Base-by-base conservation (phyloP, 2,888 invertebrate genomes). In the Trissonchulus sp. region DNA sequence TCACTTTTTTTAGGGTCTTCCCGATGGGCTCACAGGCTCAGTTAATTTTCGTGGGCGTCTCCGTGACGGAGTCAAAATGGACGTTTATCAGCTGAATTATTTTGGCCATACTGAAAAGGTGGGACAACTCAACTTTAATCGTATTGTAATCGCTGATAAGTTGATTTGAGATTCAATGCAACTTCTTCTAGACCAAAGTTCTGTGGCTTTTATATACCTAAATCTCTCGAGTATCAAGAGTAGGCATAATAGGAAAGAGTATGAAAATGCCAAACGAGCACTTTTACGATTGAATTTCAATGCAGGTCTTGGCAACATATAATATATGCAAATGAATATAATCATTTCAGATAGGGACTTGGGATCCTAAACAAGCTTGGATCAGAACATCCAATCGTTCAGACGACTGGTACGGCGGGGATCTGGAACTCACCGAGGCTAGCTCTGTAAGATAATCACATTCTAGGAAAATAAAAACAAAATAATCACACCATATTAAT, bases 281-380 rank as follows among this genome's bases (percentile, higher is more conserved):
- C n/a, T n/a, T n/a, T n/a, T n/a, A n/a, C n/a, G n/a, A n/a, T n/a
- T n/a, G n/a, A n/a, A n/a, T n/a, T n/a, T n/a, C n/a, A n/a, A n/a
- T 15, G 65, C 31, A 18, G n/a, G 65, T 31, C 34, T 65, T 65
- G 31, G 15, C 3, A 15, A n/a, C 8, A 65, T 65, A 65, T 31
- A 31, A 31, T 65, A n/a, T n/a, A n/a, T 65, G n/a, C n/a, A 35
- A 31, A n/a, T 69, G 37, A 31, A 31, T 69, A n/a, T 15, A 31
- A 23, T 69, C n/a, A n/a, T 69, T 73, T 3, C 33, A 73, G 74
- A 73, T 73, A 38, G 74, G 74, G 2, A 31, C 74, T 15, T 73
- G 74, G 74, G 33, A 73, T 73, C 38, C 74, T 3, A 33, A 30
- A 8, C 2, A 30, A 15, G 38, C 35, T 2, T 30, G 35, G 23